phyloP scores from a whole-genome alignment of 2,888 invertebrate species.

The Acanthacorydalis orientalis region DNA sequence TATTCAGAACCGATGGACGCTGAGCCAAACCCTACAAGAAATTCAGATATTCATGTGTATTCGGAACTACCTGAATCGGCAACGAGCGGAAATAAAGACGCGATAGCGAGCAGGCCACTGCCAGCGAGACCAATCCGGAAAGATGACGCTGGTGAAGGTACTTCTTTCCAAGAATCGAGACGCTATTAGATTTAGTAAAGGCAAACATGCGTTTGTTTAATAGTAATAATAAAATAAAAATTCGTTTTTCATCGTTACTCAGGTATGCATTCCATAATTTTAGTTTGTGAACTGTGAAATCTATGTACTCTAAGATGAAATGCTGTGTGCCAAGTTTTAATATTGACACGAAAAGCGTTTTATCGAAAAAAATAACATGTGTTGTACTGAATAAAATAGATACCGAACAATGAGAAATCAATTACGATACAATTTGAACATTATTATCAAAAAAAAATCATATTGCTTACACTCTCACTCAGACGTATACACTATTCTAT shows the following conservation, averaged over 20 bases:
- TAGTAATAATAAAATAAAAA: no score
- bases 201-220: neutral
- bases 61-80: conserved; percentile 32
- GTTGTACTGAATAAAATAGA: no score
- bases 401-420: no score
- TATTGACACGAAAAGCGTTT: no score
- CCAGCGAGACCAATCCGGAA: conserved; percentile 39
- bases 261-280: conserved; percentile 5
- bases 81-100: conserved; percentile 14
- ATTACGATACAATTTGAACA: no score
- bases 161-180: conserved; percentile 6
- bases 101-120: conserved; percentile 51
- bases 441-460: no score
- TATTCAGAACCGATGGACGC: conserved; percentile 38
- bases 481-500: no score
- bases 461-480: no score
- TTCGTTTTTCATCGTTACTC: neutral
- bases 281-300: neutral
- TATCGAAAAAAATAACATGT: no score
- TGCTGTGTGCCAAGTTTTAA: neutral
- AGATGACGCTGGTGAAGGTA: conserved; percentile 7
- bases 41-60: conserved; percentile 34
- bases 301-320: neutral
- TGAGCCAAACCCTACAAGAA: conserved; percentile 18
- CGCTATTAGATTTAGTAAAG: neutral